phyloP scores from a whole-genome alignment of 2,113 vertebrate genomes.

The Myotis brandtii region DNA sequence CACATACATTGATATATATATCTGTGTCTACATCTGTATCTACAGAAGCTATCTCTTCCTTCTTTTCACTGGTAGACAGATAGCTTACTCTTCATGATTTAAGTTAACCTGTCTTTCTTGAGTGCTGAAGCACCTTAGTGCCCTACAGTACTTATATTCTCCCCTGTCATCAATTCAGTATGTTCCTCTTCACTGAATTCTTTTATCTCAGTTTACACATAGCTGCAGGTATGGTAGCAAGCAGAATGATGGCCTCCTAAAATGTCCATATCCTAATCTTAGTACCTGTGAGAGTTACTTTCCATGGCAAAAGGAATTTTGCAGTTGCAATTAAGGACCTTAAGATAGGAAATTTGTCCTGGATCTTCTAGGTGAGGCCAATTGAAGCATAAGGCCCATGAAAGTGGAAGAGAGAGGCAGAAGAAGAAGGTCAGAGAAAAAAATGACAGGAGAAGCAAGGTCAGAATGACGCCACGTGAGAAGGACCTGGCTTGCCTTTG shows the following conservation, averaged over 20 bases:
- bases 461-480: rapidly evolving
- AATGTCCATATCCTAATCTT: background rate
- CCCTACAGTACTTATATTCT: background rate
- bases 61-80: background rate
- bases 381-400: background rate
- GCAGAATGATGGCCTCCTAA: background rate
- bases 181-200: background rate
- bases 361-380: background rate
- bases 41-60: background rate
- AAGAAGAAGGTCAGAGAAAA: background rate
- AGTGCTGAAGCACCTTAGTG: background rate
- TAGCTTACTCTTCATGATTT: background rate
- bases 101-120: background rate
- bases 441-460: background rate
- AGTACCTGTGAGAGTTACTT: background rate
- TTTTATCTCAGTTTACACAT: background rate
- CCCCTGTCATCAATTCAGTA: background rate
- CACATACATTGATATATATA: background rate
- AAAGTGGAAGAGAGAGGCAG: background rate
- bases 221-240: background rate
- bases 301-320: background rate
- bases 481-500: background rate
- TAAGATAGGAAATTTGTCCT: background rate
- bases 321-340: background rate
- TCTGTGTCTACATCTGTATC: background rate